A percentile compares a stretch with the other conserved stretches of the same genome.
Conservation (phyloP, 2,797 vertebrate species). For the Phrynocephalus vlangalii region DNA sequence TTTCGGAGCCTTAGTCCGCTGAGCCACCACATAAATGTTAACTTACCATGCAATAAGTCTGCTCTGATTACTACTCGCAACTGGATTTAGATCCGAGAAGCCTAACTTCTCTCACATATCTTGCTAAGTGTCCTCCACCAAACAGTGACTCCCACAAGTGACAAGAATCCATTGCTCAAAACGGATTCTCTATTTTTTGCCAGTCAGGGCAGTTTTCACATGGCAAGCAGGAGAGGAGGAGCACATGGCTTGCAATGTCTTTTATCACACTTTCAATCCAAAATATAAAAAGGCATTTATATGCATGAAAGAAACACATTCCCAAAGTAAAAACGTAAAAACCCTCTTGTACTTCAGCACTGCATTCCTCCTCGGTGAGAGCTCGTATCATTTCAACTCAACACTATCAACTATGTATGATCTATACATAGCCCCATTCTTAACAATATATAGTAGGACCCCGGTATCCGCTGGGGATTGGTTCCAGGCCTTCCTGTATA, state of each 20-base stretch:
- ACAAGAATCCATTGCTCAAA: neutral
- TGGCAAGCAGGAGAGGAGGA: neutral
- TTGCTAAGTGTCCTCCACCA: conserved; percentile 9
- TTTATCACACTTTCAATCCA: neutral
- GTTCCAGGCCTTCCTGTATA: too few relatives aligned
- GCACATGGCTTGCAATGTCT: neutral
- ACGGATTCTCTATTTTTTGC: neutral
- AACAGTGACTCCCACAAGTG: conserved; percentile 5
- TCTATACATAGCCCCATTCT: neutral
- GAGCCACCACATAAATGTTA: too few relatives aligned
- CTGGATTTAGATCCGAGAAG: neutral
- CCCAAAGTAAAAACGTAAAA: neutral
- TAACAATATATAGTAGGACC: neutral
- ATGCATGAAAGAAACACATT: neutral
- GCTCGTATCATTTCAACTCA: neutral
- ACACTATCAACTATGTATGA: neutral
- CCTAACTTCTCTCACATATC: conserved; percentile 16
- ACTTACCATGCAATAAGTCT: too few relatives aligned
- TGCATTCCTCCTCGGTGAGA: neutral
- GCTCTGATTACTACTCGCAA: neutral
- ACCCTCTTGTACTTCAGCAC: neutral
- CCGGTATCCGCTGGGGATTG: too few relatives aligned
- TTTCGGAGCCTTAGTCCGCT: too few relatives aligned
- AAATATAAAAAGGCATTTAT: neutral
- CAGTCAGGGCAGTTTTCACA: neutral